Base-by-base conservation (phyloP, 2,797 vertebrate genomes). In the Setipinna tenuifilis region DNA sequence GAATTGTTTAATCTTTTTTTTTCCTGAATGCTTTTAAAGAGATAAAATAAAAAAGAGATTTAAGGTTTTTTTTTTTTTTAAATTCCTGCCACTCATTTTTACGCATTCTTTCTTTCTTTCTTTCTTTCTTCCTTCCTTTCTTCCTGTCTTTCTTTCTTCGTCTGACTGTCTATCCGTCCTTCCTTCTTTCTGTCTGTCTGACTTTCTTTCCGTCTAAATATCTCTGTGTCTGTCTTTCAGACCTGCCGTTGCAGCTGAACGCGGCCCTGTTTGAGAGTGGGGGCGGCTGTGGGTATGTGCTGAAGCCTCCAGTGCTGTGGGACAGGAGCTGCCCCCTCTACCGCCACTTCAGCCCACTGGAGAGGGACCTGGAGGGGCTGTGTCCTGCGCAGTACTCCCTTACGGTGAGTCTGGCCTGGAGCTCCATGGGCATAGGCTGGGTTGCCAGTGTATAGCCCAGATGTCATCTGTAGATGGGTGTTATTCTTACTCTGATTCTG, bases 191-290 rank as follows among this genome's bases (percentile, higher is more conserved):
- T 23, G 17, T 19, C 21, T n/a, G 17, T 62, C 21, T 62, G 16
- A 21, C n/a, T 23, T 17, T 23, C 61, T 62, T 17, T 25, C 61
- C 61, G 4, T 44, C 71, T 78, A 4, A 21, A 31, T 21, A 0
- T 21, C 71, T 78, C 71, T 78, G 19, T 75, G 23, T 25, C n/a
- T 25, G 35, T 35, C 46, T 85, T 62, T 78, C 86, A 99, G 98
- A 99, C 90, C 95, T 99, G 88, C 94, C 98, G 86, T 94, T 99
- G 92, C 97, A 99, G 85, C 92, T 99, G 85, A 99, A 98, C 85
- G 91, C 97, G 0, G 97, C 98, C 0, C 94, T 99, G 95, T 99
- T 99, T 89, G 98, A 99, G 93, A 96, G 96, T 17, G 99, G 98
- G 0, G 98, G 98, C 0, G 96, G 97, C 89, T 99, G 98, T 83